Evolutionary conservation across 2,888 invertebrate genomes (phyloP).

Genomic region (Tethea ocularis): DNA sequence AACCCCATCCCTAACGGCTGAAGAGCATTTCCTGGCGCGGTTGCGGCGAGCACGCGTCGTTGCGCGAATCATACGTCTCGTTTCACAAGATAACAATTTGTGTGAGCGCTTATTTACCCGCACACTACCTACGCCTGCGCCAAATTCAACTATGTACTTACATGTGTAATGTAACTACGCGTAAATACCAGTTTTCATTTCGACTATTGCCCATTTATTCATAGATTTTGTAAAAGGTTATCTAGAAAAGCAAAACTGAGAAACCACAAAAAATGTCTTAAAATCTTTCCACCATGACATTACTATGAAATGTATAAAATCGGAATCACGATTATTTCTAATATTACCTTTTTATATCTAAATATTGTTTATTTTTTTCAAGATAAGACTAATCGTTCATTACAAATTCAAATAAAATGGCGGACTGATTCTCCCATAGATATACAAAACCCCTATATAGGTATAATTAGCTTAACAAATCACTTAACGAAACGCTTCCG

Average conservation of each 20-base stretch:
- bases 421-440: not conserved
- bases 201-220: not conserved
- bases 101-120: conserved; percentile 78
- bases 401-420: not conserved
- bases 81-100: conserved; percentile 84
- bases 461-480: conserved; percentile 64
- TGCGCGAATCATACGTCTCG: conserved; percentile 82
- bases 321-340: too few species aligned
- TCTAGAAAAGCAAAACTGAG: not conserved
- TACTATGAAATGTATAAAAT: too few species aligned
- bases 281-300: too few species aligned
- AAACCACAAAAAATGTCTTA: too few species aligned
- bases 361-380: not conserved
- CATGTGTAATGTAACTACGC: conserved; percentile 11
- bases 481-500: conserved; percentile 57
- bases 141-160: conserved; percentile 63
- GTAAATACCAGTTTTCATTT: not conserved
- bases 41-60: conserved; percentile 77
- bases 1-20: conserved; percentile 64
- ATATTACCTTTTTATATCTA: too few species aligned
- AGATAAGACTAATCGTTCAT: too few species aligned
- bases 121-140: conserved; percentile 62
- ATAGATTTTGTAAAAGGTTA: too few species aligned
- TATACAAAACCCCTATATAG: conserved; percentile 29
- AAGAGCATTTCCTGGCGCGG: conserved; percentile 72